These are phyloP conservation scores for Aviceda subcristata DNA, from an alignment of 2,113 vertebrate species.

Conservation along the genomic window DNA sequence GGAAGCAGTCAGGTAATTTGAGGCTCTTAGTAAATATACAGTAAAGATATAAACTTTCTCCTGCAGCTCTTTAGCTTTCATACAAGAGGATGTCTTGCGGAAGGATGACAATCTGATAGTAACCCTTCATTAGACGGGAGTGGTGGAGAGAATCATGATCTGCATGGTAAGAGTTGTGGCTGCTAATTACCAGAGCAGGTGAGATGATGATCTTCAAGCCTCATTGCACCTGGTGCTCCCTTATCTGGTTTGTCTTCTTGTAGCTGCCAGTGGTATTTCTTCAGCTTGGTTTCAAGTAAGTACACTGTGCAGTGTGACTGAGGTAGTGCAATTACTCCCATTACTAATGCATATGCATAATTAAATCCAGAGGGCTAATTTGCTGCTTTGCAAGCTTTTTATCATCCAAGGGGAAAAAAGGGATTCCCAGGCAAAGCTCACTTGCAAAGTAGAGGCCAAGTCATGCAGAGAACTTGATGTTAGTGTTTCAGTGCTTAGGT, in stretches of 20 bases:
- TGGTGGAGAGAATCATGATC: not conserved
- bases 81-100: not conserved
- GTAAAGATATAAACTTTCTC: not conserved
- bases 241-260: not conserved
- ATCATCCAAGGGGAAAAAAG: not conserved
- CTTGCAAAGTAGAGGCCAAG: not conserved
- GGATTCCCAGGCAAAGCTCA: not conserved
- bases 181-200: not conserved
- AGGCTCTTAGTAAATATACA: not conserved
- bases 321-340: not conserved
- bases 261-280: not conserved
- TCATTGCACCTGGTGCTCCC: not conserved
- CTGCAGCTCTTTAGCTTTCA: not conserved
- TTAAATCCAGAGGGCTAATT: conserved; percentile 12
- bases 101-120: not conserved
- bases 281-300: not conserved
- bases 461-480: not conserved
- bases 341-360: not conserved
- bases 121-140: not conserved
- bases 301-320: not conserved
- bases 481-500: not conserved
- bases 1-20: not conserved
- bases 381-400: conserved; percentile 1
- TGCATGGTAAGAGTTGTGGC: not conserved
- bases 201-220: not conserved